Base-by-base conservation (phyloP, 2,888 invertebrate species). In the Ellobium chinense region DNA sequence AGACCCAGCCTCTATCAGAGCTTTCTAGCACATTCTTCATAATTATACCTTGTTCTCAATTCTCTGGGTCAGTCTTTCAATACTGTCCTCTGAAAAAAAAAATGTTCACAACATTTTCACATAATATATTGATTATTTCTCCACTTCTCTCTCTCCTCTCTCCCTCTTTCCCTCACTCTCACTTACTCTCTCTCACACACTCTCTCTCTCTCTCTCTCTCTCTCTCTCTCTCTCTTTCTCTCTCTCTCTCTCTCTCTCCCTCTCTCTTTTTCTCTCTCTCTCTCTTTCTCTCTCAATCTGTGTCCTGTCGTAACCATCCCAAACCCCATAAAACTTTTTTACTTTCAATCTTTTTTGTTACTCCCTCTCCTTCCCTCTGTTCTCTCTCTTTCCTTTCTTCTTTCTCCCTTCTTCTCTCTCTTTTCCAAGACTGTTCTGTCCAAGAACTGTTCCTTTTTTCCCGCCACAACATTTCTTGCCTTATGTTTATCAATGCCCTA, bases 171-270 rank as follows among this genome's bases (percentile, higher is more conserved):
- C 34, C 56, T 73, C 31, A 56, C 65, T 73, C 73, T 65, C 79
- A 54, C 73, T 31, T 46, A 58, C 73, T 72, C 56, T 56, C 56
- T 72, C 72, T 72, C 21, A 36, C 68, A 36, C 37, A 21, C 18
- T 68, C n/a, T 18, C 78, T 78, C 60, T 69, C 69, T 78, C 60
- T 69, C 78, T 68, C 78, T 69, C 62, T 78, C 60, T 69, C 69
- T 73, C 65, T 73, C 65, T 46, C 24, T 65, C 56, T 63, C 58
- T 34, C 27, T 63, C 69, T 60, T 36, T 24, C 29, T 60, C 62
- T 36, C 62, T 46, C 70, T 46, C 70, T 46, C 70, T 24, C 70
- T 46, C 70, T 24, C 70, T 27, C 70, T 24, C 70, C 12, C 70
- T 21, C 56, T 27, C 70, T 46, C 46, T 46, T 18, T 46, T 18